Conservation (phyloP, 2,113 vertebrate genomes). For the Acanthochromis polyacanthus region DNA sequence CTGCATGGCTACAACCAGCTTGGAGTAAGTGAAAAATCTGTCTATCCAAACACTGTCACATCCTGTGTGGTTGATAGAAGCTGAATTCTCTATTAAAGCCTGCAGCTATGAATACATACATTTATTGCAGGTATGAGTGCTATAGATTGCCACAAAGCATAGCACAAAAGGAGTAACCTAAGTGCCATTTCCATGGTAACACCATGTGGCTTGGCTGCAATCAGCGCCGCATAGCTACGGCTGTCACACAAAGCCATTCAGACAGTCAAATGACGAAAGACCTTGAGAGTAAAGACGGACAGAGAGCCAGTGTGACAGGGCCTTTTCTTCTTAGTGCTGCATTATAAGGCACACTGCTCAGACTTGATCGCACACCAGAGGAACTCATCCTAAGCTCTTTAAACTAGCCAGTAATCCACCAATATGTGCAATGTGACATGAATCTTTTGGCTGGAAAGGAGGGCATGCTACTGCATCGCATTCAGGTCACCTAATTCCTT, state of each 20-base stretch:
- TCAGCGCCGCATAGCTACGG: constrained; percentile 63
- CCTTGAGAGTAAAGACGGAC: constrained; percentile 73
- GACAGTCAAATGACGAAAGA: constrained; percentile 76
- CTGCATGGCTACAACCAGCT: not conserved
- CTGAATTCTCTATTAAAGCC: constrained; percentile 29
- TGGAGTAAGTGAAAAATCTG: not conserved
- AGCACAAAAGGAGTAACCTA: constrained; percentile 77
- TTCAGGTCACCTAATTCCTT: constrained; percentile 80
- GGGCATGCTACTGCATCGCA: constrained; percentile 72
- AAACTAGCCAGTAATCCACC: constrained; percentile 80
- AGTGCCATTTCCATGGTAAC: constrained; percentile 85
- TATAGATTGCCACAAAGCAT: constrained; percentile 54
- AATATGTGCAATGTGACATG: constrained; percentile 81
- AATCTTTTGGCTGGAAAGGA: constrained; percentile 78
- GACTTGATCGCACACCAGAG: constrained; percentile 78
- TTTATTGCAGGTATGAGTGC: constrained; percentile 61
- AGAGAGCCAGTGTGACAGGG: constrained; percentile 67
- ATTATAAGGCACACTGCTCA: constrained; percentile 73
- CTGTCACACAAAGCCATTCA: constrained; percentile 78
- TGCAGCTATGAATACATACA: constrained; percentile 40
- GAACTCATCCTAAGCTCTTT: constrained; percentile 81
- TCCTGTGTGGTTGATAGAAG: not conserved
- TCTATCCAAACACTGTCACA: not conserved
- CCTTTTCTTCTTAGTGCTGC: constrained; percentile 69
- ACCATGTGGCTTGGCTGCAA: constrained; percentile 75